Evolutionary conservation across 2,797 vertebrate species (phyloP), one percentile per base, ranked within the genome.

Genomic region (Xenopus petersii): DNA sequence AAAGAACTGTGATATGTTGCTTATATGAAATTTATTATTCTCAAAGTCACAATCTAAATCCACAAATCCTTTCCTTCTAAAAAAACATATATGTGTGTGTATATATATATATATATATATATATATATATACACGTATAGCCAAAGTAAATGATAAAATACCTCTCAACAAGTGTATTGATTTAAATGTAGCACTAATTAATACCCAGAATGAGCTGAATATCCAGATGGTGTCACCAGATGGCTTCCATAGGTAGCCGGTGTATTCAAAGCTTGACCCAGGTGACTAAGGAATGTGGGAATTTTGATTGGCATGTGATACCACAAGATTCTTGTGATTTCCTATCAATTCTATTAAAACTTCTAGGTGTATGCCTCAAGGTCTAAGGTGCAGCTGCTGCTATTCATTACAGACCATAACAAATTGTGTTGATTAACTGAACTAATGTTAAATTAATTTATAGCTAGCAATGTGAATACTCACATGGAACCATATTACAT

Each of bases 191-290:
- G n/a, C 56, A 68, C 58, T 67, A 68, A 24, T 67, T 67, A 68
- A 30, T 72, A 61, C 67, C 75, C 17, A 7, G 55, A 72, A 77
- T 72, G 58, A 72, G 54, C 62, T 67, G 21, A 48, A 21, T 64
- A 61, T 67, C 75, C 75, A 77, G 69, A 77, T 77, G 75, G 70
- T 56, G 65, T 71, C 70, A 59, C 70, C 70, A 72, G 75, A 77
- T 77, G 75, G 64, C 55, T 68, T 63, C 8, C 16, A 77, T 68
- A 77, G 75, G 75, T 77, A 70, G 67, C 2, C 67, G 58, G 70
- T 77, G 62, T 72, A 67, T 69, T 33, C 63, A 36, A 72, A 70
- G 51, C 75, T 62, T 49, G 64, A 42, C n/a, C 63, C 58, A 47
- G 58, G 30, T 71, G 54, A 59, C 59, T 51, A 46, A 64, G 33